These are phyloP conservation scores for Eupithecia dodoneata DNA, from an alignment of 2,888 invertebrate genomes.

Conservation along the genomic window DNA sequence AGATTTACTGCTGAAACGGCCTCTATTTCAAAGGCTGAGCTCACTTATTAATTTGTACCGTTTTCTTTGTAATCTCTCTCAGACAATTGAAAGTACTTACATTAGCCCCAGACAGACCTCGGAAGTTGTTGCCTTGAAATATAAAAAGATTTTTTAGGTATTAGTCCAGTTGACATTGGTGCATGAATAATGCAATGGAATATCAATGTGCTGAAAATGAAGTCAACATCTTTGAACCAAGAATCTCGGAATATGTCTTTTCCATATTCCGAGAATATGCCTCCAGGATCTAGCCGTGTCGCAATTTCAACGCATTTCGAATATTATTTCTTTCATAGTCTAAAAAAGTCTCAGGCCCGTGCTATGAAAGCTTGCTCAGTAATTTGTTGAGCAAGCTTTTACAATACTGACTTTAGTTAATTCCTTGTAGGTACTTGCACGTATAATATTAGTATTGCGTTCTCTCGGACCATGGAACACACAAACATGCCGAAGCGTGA, in stretches of 20 bases:
- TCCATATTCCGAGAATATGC: no score
- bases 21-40: not conserved
- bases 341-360: not conserved
- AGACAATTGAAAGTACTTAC: not conserved
- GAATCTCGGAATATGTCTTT: no score
- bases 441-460: not conserved
- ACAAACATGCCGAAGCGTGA: not conserved
- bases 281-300: not conserved
- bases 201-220: slow-evolving; percentile 7
- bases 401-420: not conserved
- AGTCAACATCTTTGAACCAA: not conserved
- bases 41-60: not conserved
- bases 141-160: not conserved
- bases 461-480: not conserved
- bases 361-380: no score
- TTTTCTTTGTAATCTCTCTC: not conserved
- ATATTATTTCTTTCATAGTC: not conserved
- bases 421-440: not conserved
- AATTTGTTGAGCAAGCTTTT: no score
- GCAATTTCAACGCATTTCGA: not conserved
- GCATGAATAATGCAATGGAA: not conserved
- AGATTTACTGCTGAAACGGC: not conserved
- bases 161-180: not conserved
- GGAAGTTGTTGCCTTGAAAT: not conserved
- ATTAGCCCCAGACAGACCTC: not conserved